Conservation (phyloP, 2,113 vertebrate genomes). For the Octodon degus region DNA sequence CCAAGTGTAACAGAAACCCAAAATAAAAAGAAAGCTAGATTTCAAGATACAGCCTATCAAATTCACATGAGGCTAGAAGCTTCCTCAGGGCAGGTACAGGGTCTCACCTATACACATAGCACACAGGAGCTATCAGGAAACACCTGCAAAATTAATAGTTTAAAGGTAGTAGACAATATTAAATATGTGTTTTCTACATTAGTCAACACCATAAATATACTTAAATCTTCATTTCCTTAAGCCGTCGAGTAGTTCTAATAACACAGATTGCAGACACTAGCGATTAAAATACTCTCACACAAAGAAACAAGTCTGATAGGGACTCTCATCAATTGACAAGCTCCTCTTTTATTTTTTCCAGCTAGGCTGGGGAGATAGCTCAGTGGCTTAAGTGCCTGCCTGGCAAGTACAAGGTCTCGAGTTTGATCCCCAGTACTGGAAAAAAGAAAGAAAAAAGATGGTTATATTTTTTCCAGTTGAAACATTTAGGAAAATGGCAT, state of each 20-base stretch:
- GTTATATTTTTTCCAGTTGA: not conserved
- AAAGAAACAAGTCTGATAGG: not conserved
- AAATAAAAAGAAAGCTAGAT: not conserved
- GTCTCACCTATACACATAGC: not conserved
- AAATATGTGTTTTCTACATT: not conserved
- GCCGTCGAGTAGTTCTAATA: not conserved
- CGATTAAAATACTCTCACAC: not conserved
- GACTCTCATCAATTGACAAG: not conserved
- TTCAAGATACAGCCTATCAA: not conserved
- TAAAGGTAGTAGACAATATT: not conserved
- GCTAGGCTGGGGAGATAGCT: not conserved
- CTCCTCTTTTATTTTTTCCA: not conserved
- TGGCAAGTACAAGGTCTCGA: too few relatives aligned
- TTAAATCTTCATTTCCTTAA: not conserved
- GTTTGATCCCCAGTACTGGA: too few relatives aligned
- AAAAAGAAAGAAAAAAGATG: too few relatives aligned
- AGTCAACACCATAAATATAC: not conserved
- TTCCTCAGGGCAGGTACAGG: not conserved
- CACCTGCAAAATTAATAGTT: not conserved
- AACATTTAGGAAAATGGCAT: not conserved
- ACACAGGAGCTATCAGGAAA: not conserved
- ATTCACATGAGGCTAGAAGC: not conserved
- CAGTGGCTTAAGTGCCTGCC: too few relatives aligned
- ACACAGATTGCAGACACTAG: not conserved
- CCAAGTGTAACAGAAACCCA: not conserved